These are phyloP conservation scores for Misgurnus anguillicaudatus DNA, from an alignment of 2,113 vertebrate genomes.

Conservation along the genomic window DNA sequence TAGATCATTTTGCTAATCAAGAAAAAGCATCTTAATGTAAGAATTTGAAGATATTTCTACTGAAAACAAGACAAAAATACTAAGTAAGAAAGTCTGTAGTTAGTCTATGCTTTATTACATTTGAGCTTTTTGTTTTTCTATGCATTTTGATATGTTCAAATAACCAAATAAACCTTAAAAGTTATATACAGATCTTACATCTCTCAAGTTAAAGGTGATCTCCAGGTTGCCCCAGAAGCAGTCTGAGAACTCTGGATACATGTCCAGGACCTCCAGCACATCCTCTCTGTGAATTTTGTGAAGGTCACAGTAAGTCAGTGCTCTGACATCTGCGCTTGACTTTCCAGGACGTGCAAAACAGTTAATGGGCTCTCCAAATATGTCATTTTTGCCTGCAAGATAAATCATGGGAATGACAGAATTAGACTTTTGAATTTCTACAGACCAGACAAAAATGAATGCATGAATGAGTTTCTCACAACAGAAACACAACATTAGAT, in stretches of 20 bases:
- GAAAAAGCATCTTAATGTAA: no score
- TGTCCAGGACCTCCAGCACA: slow-evolving; percentile 85
- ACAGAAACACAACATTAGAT: no score
- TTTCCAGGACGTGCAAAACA: slow-evolving; percentile 80
- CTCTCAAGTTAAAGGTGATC: slow-evolving; percentile 87
- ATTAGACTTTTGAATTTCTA: background rate
- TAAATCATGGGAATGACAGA: background rate
- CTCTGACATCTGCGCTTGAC: slow-evolving; percentile 80
- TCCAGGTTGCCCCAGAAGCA: slow-evolving; percentile 87
- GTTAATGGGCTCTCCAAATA: slow-evolving; percentile 88
- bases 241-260: slow-evolving; percentile 88
- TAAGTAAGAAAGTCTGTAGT: no score
- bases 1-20: no score
- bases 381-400: slow-evolving; percentile 85
- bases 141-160: no score
- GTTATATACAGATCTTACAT: slow-evolving; percentile 68
- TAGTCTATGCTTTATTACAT: no score
- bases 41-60: no score
- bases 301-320: slow-evolving; percentile 85
- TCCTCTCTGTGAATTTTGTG: slow-evolving; percentile 90
- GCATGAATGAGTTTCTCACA: background rate
- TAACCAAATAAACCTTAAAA: background rate
- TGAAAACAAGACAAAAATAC: no score
- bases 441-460: background rate
- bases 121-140: no score